These are phyloP conservation scores for Pungitius pungitius DNA, from an alignment of 2,113 vertebrate species.

Conservation along the genomic window DNA sequence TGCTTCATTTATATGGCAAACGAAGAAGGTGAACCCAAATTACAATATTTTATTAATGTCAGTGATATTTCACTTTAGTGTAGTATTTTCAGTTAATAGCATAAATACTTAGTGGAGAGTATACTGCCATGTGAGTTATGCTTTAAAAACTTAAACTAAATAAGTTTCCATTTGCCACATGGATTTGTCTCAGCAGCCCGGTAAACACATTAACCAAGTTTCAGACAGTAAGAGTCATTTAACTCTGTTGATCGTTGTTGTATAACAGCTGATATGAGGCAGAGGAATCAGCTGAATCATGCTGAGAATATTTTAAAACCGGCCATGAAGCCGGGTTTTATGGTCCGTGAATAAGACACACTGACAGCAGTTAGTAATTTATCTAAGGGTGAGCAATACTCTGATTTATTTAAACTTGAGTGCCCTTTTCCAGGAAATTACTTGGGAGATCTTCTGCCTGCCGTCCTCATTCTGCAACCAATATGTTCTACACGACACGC, in stretches of 20 bases:
- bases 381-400: not conserved
- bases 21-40: constrained; percentile 19
- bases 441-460: not conserved
- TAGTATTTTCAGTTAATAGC: constrained; percentile 24
- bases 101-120: not conserved
- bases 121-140: not conserved
- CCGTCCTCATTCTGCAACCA: not conserved
- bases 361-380: not conserved
- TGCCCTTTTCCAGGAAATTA: not conserved
- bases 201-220: constrained; percentile 1
- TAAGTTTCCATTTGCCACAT: not conserved
- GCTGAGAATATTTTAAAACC: not conserved
- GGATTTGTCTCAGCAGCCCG: not conserved
- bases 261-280: constrained; percentile 17
- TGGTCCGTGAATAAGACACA: not conserved
- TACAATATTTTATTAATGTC: constrained; percentile 34
- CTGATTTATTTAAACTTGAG: not conserved
- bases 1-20: constrained; percentile 41
- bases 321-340: constrained; percentile 17
- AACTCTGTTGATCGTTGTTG: not conserved
- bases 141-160: not conserved
- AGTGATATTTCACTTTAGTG: constrained; percentile 23
- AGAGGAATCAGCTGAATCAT: constrained; percentile 26
- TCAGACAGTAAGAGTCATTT: not conserved
- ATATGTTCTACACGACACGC: no score